Percentiles rank a stretch among this genome's conserved stretches.
These are phyloP conservation scores for Rousettus madagascariensis DNA, from an alignment of 2,797 vertebrate species.

Conservation along the genomic window DNA sequence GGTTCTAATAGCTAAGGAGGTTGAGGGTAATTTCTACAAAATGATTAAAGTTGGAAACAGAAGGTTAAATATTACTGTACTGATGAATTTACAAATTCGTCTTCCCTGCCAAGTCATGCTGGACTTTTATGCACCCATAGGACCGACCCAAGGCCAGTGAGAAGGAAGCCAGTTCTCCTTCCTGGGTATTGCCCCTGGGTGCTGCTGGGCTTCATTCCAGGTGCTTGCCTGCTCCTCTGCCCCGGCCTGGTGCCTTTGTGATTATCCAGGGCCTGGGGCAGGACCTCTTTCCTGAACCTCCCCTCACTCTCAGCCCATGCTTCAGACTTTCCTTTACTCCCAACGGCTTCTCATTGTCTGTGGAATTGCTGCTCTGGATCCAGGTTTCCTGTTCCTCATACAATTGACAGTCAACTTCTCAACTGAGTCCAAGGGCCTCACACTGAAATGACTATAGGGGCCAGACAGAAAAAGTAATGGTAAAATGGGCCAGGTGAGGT, in stretches of 20 bases:
- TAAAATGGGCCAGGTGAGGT: neutral
- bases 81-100: neutral
- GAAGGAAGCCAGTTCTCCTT: conserved; percentile 2
- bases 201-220: neutral
- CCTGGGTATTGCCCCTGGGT: neutral
- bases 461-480: neutral
- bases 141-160: neutral
- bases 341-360: neutral
- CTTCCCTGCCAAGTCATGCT: neutral
- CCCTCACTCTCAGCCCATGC: neutral
- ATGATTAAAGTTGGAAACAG: neutral
- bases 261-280: neutral
- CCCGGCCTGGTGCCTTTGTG: neutral
- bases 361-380: neutral
- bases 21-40: neutral
- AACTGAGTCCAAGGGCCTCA: neutral
- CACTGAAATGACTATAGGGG: neutral
- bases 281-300: neutral
- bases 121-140: neutral
- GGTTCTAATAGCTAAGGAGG: neutral
- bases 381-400: neutral
- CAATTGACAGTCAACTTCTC: neutral
- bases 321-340: neutral
- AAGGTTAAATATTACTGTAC: conserved; percentile 1
- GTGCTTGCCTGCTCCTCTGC: neutral